Evolutionary conservation across 2,797 vertebrate genomes (phyloP).

Genomic region (Sebastolobus altivelis): DNA sequence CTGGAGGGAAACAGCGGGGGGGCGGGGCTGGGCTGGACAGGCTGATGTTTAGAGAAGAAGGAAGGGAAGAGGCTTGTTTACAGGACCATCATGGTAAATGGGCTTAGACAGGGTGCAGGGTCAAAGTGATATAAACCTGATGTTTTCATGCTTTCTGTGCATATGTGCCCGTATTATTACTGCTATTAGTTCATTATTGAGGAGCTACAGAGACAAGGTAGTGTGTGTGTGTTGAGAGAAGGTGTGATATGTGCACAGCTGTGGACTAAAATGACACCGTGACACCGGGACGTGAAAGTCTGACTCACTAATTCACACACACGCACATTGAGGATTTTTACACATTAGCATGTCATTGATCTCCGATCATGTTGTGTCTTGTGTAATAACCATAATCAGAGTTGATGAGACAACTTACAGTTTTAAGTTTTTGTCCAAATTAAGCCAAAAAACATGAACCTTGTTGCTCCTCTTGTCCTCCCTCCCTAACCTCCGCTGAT

Average conservation of each 20-base stretch:
- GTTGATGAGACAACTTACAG: not conserved
- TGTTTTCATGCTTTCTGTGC: slow-evolving; percentile 18
- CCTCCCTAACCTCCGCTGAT: not conserved
- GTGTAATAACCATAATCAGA: not conserved
- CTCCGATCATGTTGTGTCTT: not conserved
- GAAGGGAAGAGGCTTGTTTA: slow-evolving; percentile 66
- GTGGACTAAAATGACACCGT: slow-evolving; percentile 32
- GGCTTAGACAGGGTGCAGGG: slow-evolving; percentile 40
- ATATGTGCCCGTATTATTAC: not conserved
- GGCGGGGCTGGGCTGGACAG: slow-evolving; percentile 46
- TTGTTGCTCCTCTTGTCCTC: not conserved
- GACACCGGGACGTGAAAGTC: slow-evolving; percentile 4
- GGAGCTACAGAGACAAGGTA: not conserved
- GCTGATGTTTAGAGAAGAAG: slow-evolving; percentile 75
- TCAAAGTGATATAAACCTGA: slow-evolving; percentile 60
- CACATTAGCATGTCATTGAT: slow-evolving; percentile 18
- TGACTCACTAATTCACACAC: not conserved
- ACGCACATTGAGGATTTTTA: not conserved
- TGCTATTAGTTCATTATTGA: slow-evolving; percentile 1
- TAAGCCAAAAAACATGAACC: not conserved
- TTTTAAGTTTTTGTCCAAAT: not conserved
- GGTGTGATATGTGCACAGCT: slow-evolving; percentile 55
- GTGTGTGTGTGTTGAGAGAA: slow-evolving; percentile 3
- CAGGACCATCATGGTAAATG: slow-evolving; percentile 54
- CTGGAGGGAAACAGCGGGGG: slow-evolving; percentile 54